A percentile compares a stretch with the other conserved stretches of the same genome.
These are phyloP conservation scores for Phania funesta DNA, from an alignment of 2,888 invertebrate genomes.

Conservation along the genomic window DNA sequence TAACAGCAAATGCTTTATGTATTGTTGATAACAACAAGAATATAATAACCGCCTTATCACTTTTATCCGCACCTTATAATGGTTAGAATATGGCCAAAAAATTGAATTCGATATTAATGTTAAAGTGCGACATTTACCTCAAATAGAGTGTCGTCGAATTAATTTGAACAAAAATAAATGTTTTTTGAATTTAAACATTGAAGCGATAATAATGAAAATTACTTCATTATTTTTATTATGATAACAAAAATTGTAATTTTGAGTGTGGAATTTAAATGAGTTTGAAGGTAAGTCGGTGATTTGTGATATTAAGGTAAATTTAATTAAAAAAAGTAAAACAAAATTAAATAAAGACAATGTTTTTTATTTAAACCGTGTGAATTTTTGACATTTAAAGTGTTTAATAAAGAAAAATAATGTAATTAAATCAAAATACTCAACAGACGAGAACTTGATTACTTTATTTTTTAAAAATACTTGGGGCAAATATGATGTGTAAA, in stretches of 20 bases:
- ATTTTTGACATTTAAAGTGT: slow-evolving; percentile 18
- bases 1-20: too few relatives aligned
- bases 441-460: neutral
- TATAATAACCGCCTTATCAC: too few relatives aligned
- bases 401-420: slow-evolving; percentile 21
- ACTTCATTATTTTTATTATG: neutral
- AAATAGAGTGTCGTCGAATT: slow-evolving; percentile 39
- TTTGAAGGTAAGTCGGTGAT: slow-evolving; percentile 10
- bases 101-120: too few relatives aligned
- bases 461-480: neutral
- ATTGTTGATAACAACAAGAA: too few relatives aligned
- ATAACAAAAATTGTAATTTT: slow-evolving; percentile 3
- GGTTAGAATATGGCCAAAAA: too few relatives aligned
- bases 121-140: slow-evolving; percentile 28
- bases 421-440: neutral
- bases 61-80: too few relatives aligned
- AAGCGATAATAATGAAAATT: slow-evolving; percentile 34
- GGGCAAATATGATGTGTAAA: neutral
- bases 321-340: neutral
- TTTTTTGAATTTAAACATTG: slow-evolving; percentile 37
- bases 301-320: slow-evolving; percentile 9
- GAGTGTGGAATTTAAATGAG: slow-evolving; percentile 35
- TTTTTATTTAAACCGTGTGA: slow-evolving; percentile 44
- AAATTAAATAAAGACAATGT: too few relatives aligned
- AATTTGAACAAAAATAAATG: slow-evolving; percentile 24